Evolutionary conservation across 1,140 invertebrate genomes (phyloP), one percentile per base, ranked within the genome.

Genomic region (Trachelipus rathkii): DNA sequence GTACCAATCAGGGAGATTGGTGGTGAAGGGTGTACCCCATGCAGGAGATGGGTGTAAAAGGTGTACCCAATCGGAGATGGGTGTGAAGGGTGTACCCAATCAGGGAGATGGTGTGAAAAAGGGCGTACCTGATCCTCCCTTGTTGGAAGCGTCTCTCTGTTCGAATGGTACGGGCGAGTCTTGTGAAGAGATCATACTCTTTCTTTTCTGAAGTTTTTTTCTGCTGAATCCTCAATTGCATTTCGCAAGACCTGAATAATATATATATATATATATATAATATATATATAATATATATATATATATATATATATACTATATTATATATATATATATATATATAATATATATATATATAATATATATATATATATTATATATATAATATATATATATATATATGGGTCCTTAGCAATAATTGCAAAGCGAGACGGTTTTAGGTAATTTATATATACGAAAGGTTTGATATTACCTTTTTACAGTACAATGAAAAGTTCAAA

Each of bases 251-350:
- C 8, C 50, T 60, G 50, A 8, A 8, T 60, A 60, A 15, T n/a
- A 60, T 60, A 60, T 60, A 60, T 60, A 60, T 60, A 60, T 60
- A 60, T 60, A n/a, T 60, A 60, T 60, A 60, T 60, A 60, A 4
- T 4, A 60, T 60, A 60, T 60, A 60, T 19, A 60, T 60, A 50
- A 50, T 50, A 50, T 50, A 50, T 9, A n/a, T n/a, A n/a, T n/a
- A n/a, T n/a, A n/a, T 50, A n/a, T n/a, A n/a, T n/a, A n/a, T n/a
- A n/a, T n/a, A n/a, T n/a, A n/a, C n/a, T n/a, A n/a, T n/a, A n/a
- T n/a, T n/a, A n/a, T n/a, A n/a, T n/a, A n/a, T 15, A 60, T n/a
- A n/a, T n/a, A 19, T 19, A 60, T 60, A 60, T 13, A 60, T 15
- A 60, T 15, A 60, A 4, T 60, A 60, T 19, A 60, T 19, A 60